A percentile compares a stretch with the other conserved stretches of the same genome.
phyloP scores from a whole-genome alignment of 2,888 invertebrate genomes.

The Salticus scenicus region DNA sequence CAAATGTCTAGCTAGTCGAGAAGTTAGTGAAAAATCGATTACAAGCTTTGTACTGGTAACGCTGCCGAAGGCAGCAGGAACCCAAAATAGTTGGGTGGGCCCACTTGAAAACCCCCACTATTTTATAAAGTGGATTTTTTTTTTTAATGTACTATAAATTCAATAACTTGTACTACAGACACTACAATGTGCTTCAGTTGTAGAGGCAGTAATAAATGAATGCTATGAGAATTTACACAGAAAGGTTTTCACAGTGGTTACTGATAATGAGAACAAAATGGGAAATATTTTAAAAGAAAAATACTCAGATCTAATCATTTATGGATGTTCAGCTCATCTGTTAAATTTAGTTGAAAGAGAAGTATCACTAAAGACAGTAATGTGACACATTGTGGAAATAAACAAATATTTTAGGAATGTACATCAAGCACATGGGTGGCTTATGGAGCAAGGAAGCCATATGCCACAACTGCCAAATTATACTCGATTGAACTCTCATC shows the following conservation, averaged over 20 bases:
- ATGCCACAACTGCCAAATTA: not conserved
- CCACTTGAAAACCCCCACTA: no score
- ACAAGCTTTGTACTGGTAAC: no score
- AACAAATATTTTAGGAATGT: not conserved
- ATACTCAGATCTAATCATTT: not conserved
- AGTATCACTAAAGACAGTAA: not conserved
- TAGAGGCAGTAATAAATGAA: not conserved
- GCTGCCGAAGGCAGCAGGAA: no score
- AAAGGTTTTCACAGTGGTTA: not conserved
- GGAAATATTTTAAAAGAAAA: not conserved
- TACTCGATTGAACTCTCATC: not conserved
- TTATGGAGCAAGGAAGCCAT: not conserved
- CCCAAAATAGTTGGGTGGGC: no score
- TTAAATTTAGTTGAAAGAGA: constrained; percentile 8
- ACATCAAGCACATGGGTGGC: not conserved
- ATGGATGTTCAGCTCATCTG: constrained; percentile 5
- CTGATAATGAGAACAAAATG: not conserved
- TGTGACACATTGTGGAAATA: not conserved
- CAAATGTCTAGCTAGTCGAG: no score
- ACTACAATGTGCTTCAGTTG: not conserved
- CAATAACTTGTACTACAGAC: no score
- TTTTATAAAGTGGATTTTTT: no score
- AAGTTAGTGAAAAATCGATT: no score
- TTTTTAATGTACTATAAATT: no score
- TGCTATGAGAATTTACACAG: not conserved